These are phyloP conservation scores for Nymphalis urticae DNA, from an alignment of 2,888 invertebrate genomes.

Conservation along the genomic window DNA sequence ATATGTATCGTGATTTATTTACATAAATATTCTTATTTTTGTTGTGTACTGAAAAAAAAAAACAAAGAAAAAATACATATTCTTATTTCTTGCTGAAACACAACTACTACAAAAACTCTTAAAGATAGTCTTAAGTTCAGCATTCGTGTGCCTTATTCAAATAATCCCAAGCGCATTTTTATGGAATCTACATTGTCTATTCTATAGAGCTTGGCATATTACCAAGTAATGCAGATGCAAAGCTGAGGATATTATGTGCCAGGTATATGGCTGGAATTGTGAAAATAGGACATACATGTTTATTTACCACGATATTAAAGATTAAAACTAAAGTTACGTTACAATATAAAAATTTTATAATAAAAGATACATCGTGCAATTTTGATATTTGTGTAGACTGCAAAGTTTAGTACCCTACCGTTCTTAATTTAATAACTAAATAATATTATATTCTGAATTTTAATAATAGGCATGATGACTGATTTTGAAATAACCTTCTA, in stretches of 20 bases:
- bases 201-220: slow-evolving; percentile 5
- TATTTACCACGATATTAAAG: slow-evolving; percentile 6
- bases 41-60: too few relatives aligned
- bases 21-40: too few relatives aligned
- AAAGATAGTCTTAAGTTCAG: too few relatives aligned
- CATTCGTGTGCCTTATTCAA: background rate
- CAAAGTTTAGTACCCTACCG: too few relatives aligned
- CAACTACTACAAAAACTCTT: too few relatives aligned
- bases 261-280: background rate
- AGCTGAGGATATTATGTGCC: background rate
- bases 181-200: background rate
- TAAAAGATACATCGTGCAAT: background rate
- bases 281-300: background rate
- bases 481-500: too few relatives aligned
- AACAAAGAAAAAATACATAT: too few relatives aligned
- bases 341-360: background rate
- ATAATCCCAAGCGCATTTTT: slow-evolving; percentile 3
- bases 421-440: too few relatives aligned
- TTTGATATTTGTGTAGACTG: background rate
- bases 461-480: too few relatives aligned
- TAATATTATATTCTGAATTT: too few relatives aligned
- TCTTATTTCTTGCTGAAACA: too few relatives aligned
- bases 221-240: slow-evolving; percentile 2
- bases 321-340: background rate
- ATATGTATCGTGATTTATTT: too few relatives aligned